Base-by-base conservation (phyloP, 2,113 vertebrate species). In the Megatriorchis doriae region DNA sequence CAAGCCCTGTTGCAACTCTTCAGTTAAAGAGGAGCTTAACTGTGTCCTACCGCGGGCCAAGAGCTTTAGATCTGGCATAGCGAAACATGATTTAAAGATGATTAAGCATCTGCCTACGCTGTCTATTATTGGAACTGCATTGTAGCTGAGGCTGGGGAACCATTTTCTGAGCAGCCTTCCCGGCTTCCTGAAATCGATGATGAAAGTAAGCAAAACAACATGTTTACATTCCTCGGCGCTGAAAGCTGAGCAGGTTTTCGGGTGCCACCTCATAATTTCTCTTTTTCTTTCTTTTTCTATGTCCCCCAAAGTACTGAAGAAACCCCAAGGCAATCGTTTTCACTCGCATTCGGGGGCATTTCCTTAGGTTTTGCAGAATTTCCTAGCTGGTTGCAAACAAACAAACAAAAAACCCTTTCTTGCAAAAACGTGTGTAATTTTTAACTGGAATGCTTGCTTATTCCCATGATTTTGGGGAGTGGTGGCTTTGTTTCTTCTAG, bases 11-110 rank as follows among this genome's bases (percentile, higher is more conserved):
- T 29, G 4, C 66, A 82, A 4, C 73, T 55, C 81, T 15, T 26
- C 15, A 66, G 73, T 93, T 94, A 17, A 95, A 52, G 61, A 93
- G 94, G 94, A 96, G 94, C 90, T 95, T 88, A 88, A 72, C 95
- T 96, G 96, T 97, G 96, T 94, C 74, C 62, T 61, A 20, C 61
- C 1, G 2, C 0, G 1, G 70, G 93, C 93, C 95, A 96, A 58
- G 81, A 65, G 96, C 87, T 91, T 89, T 88, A n/a, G 70, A 7
- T 82, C 94, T 85, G 86, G 78, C 94, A 75, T 1, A 26, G 78
- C 7, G 18, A 61, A 52, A 72, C 65, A 32, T 65, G 95, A 79
- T 82, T 95, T 65, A 87, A 42, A 16, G 87, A 48, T 93, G 94
- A 94, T 96, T 11, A 85, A 96, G 89, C 73, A 65, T 90, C 87